A percentile compares a stretch with the other conserved stretches of the same genome.
Evolutionary conservation across 1,140 invertebrate species (phyloP).

Genomic region (Drosophila kikkawai): DNA sequence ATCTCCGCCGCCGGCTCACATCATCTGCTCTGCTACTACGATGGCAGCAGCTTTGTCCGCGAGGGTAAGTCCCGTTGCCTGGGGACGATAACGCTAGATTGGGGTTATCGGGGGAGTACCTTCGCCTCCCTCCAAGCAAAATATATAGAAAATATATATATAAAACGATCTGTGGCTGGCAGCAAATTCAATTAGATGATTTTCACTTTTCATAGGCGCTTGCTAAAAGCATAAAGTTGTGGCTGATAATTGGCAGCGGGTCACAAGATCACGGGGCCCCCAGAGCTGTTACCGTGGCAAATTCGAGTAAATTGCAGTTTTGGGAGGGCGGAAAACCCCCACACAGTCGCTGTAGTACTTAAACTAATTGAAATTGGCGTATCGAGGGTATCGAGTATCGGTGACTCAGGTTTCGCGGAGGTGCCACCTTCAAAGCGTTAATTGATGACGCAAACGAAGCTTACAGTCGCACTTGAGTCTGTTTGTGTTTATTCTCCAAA

Average conservation of each 20-base stretch:
- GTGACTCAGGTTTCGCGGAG: slow-evolving; percentile 44
- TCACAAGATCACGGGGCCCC: slow-evolving; percentile 45
- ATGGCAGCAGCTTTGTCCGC: slow-evolving; percentile 88
- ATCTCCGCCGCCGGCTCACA: slow-evolving; percentile 65
- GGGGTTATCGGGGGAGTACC: slow-evolving; percentile 34
- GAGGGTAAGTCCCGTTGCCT: slow-evolving; percentile 87
- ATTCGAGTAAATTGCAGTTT: slow-evolving; percentile 37
- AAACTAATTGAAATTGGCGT: slow-evolving; percentile 56
- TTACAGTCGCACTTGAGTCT: slow-evolving; percentile 9
- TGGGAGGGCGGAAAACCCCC: slow-evolving; percentile 15
- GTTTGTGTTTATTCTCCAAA: slow-evolving; percentile 2
- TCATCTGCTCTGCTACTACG: slow-evolving; percentile 90
- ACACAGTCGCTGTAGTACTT: slow-evolving; percentile 13
- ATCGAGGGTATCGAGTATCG: slow-evolving; percentile 13
- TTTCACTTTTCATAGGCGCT: slow-evolving; percentile 61
- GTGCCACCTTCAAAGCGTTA: slow-evolving; percentile 41
- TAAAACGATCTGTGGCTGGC: not conserved
- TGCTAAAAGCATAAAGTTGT: slow-evolving; percentile 43
- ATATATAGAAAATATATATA: not conserved
- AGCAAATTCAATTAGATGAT: slow-evolving; percentile 54
- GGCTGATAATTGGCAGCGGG: slow-evolving; percentile 39
- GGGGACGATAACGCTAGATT: slow-evolving; percentile 17
- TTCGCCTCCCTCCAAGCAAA: not conserved
- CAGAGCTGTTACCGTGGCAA: slow-evolving; percentile 4
- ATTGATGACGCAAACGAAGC: slow-evolving; percentile 49